Evolutionary conservation across 2,888 invertebrate species (phyloP).

Genomic region (Polydesmus complanatus): DNA sequence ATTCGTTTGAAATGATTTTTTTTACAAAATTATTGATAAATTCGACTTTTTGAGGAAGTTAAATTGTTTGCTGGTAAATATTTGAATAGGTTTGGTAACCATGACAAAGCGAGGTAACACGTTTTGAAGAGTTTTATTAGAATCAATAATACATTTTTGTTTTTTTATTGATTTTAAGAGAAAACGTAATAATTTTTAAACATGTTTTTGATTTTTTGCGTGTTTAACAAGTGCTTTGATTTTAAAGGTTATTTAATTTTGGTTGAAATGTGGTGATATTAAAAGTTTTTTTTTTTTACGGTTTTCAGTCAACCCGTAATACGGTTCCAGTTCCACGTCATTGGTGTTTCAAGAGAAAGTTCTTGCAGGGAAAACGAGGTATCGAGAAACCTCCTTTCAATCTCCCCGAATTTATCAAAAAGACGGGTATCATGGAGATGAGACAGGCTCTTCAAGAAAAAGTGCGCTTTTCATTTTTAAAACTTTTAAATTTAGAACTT

Average conservation of each 20-base stretch:
- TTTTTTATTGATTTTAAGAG: too few relatives aligned
- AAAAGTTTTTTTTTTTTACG: neutral
- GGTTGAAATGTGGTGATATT: too few relatives aligned
- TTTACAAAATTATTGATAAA: too few relatives aligned
- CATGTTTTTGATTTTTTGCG: neutral
- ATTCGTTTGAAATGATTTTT: neutral
- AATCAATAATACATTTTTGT: too few relatives aligned
- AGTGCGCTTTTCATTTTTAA: constrained; percentile 22
- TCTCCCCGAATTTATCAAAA: constrained; percentile 94
- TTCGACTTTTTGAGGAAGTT: neutral
- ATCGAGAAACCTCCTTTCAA: constrained; percentile 99
- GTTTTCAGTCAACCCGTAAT: constrained; percentile 61
- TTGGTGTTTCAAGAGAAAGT: constrained; percentile 97
- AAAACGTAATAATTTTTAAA: too few relatives aligned
- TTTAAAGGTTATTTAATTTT: too few relatives aligned
- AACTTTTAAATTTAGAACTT: neutral
- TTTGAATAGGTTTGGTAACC: too few relatives aligned
- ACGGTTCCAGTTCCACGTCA: constrained; percentile 96
- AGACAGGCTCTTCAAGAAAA: constrained; percentile 94
- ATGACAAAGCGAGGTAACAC: too few relatives aligned
- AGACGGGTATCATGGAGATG: constrained; percentile 99
- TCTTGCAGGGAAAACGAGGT: constrained; percentile 90
- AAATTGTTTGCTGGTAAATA: neutral
- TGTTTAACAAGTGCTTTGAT: too few relatives aligned
- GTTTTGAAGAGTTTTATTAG: too few relatives aligned